Conservation (phyloP, 1,140 invertebrate genomes). For the Hycleus cichorii region DNA sequence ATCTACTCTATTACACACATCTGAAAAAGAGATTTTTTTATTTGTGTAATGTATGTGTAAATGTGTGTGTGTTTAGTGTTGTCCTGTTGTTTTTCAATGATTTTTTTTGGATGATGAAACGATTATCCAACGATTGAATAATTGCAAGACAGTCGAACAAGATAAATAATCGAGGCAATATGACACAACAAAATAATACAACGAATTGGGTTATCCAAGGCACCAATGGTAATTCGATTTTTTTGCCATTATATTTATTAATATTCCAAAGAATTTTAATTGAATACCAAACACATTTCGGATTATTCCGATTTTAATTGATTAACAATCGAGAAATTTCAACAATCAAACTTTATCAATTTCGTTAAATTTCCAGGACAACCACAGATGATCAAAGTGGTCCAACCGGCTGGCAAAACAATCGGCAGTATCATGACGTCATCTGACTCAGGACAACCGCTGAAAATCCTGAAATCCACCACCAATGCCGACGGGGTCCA, state of each 20-base stretch:
- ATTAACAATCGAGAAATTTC: background rate
- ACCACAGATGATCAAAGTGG: slow-evolving; percentile 58
- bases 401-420: slow-evolving; percentile 48
- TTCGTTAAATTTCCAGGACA: slow-evolving; percentile 44
- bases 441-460: slow-evolving; percentile 39
- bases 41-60: background rate
- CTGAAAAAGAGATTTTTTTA: background rate
- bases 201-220: slow-evolving; percentile 60
- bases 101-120: no score
- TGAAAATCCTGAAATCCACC: slow-evolving; percentile 48
- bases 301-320: background rate
- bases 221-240: slow-evolving; percentile 39
- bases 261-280: no score
- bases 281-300: no score
- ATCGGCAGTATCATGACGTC: slow-evolving; percentile 44
- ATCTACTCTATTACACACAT: slow-evolving; percentile 5
- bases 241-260: background rate
- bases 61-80: background rate
- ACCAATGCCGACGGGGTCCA: slow-evolving; percentile 6
- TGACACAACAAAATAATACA: slow-evolving; percentile 55
- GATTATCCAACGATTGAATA: no score
- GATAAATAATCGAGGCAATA: slow-evolving; percentile 24
- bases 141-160: no score
- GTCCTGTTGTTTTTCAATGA: slow-evolving; percentile 6
- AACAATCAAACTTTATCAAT: background rate